Percentiles rank a stretch among this genome's conserved stretches.
Conservation (phyloP, 2,113 vertebrate species). For the Dromaius novaehollandiae region DNA sequence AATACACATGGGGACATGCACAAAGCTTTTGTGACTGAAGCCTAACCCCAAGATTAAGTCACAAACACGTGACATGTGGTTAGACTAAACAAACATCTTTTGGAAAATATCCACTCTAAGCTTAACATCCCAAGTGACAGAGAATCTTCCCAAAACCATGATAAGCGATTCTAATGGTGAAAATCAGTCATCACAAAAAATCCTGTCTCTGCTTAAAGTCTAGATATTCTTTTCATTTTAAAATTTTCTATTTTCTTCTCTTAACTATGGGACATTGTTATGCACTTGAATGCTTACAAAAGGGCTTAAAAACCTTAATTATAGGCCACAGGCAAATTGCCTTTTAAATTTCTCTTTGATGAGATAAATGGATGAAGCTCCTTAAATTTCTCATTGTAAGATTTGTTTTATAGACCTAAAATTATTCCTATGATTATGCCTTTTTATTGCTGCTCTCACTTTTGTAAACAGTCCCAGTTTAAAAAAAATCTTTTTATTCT, state of each 20-base stretch:
- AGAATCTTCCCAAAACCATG: neutral
- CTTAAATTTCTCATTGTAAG: neutral
- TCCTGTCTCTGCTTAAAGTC: neutral
- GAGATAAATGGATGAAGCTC: conserved; percentile 5
- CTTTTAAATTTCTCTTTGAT: conserved; percentile 13
- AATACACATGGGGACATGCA: neutral
- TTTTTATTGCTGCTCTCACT: neutral
- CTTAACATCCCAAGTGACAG: neutral
- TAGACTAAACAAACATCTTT: neutral
- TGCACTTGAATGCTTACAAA: neutral
- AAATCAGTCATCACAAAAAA: neutral
- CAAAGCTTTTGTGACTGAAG: neutral
- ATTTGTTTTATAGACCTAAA: neutral
- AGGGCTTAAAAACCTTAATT: conserved; percentile 4
- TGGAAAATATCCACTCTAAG: neutral
- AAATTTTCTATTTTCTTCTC: neutral
- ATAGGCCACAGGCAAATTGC: neutral
- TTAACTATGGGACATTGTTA: neutral
- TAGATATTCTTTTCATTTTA: neutral
- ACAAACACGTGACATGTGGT: neutral
- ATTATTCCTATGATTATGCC: neutral
- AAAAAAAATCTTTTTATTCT: neutral
- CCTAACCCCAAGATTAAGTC: neutral
- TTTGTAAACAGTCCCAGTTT: neutral
- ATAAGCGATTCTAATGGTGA: neutral